Conservation (phyloP, 1,140 invertebrate species). For the Holcopasites calliopsidis region DNA sequence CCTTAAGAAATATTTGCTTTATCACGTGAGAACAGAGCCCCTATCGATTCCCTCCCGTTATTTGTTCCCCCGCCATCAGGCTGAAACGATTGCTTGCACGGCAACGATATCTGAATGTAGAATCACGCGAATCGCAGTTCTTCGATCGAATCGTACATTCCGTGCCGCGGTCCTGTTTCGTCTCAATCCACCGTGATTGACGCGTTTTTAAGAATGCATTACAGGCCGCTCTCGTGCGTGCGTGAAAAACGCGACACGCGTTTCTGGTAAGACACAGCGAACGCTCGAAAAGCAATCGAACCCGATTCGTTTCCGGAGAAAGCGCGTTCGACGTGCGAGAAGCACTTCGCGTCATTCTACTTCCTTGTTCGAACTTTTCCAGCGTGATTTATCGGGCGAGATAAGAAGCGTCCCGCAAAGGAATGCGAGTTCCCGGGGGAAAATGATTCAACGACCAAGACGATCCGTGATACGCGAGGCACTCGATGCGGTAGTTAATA, state of each 20-base stretch:
- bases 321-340: too few relatives aligned
- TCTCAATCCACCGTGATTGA: too few relatives aligned
- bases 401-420: neutral
- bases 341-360: too few relatives aligned
- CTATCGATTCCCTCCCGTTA: conserved; percentile 4
- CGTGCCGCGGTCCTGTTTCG: neutral
- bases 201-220: too few relatives aligned
- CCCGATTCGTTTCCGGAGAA: too few relatives aligned
- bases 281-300: too few relatives aligned
- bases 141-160: neutral
- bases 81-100: neutral
- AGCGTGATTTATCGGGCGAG: too few relatives aligned
- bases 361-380: too few relatives aligned
- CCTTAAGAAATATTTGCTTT: neutral
- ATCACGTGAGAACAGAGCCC: neutral
- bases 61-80: neutral
- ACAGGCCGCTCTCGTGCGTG: too few relatives aligned
- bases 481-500: conserved; percentile 36
- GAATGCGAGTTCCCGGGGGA: neutral
- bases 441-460: conserved; percentile 5
- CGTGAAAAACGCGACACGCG: too few relatives aligned
- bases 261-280: too few relatives aligned
- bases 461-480: conserved; percentile 1
- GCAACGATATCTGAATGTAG: neutral
- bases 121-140: neutral